phyloP scores from a whole-genome alignment of 2,888 invertebrate genomes.

The Fragum whitleyi region DNA sequence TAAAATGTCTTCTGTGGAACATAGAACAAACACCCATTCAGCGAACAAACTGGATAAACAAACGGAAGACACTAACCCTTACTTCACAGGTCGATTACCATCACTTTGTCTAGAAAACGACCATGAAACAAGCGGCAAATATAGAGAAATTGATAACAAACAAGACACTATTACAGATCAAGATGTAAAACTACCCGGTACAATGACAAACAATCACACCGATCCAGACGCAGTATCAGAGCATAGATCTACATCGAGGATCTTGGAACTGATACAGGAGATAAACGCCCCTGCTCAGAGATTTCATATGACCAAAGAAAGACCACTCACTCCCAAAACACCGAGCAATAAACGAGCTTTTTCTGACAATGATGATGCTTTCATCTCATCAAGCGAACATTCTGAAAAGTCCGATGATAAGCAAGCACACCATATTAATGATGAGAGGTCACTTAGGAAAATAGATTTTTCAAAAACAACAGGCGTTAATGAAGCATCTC shows the following conservation, averaged over 20 bases:
- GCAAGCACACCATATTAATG: not conserved
- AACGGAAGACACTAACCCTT: not conserved
- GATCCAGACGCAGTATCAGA: not conserved
- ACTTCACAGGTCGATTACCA: slow-evolving; percentile 53
- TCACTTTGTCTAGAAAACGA: slow-evolving; percentile 16
- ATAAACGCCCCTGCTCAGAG: slow-evolving; percentile 33
- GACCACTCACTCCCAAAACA: slow-evolving; percentile 29
- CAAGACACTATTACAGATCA: not conserved
- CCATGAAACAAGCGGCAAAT: not conserved
- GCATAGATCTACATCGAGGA: slow-evolving; percentile 29
- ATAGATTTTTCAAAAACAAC: not conserved
- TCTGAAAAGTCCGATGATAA: not conserved
- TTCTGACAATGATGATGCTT: not conserved
- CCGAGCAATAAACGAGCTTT: not conserved
- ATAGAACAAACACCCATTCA: not conserved
- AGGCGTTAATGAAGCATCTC: not conserved
- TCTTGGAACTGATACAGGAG: slow-evolving; percentile 34
- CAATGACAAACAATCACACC: not conserved
- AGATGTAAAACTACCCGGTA: not conserved
- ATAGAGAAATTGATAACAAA: not conserved
- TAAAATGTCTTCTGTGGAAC: too few species aligned
- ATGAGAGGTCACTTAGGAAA: not conserved
- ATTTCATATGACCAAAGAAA: slow-evolving; percentile 37
- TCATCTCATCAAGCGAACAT: too few species aligned
- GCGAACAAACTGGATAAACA: not conserved